Percentiles rank a stretch among this genome's conserved stretches.
Conservation (phyloP, 2,888 invertebrate species). For the Aleiodes testaceus region DNA sequence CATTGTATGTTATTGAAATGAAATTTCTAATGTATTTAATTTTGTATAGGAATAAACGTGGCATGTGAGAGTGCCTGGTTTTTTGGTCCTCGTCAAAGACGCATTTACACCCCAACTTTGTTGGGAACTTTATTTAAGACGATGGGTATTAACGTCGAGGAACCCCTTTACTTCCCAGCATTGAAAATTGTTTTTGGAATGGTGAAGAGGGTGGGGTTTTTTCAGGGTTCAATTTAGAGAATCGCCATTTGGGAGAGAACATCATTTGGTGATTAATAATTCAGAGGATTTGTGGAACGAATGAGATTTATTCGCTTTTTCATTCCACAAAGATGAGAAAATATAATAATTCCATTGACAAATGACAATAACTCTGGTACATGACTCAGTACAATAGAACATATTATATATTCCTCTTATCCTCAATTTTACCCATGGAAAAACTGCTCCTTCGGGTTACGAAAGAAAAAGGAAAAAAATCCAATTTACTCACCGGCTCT, state of each 20-base stretch:
- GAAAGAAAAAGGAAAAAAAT: conserved; percentile 14
- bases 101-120: conserved; percentile 58
- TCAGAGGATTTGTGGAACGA: no score
- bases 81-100: conserved; percentile 59
- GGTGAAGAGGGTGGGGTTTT: no score
- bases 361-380: not conserved
- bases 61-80: conserved; percentile 52
- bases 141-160: conserved; percentile 19
- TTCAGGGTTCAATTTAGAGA: no score
- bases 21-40: conserved; percentile 67
- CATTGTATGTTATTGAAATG: conserved; percentile 68
- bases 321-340: not conserved
- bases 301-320: not conserved
- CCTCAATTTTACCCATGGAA: conserved; percentile 23
- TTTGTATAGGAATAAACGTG: conserved; percentile 53
- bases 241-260: no score
- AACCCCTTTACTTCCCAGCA: conserved; percentile 27
- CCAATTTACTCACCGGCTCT: conserved; percentile 26
- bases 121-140: conserved; percentile 43
- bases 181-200: no score
- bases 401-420: conserved; percentile 28
- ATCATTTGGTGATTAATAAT: no score
- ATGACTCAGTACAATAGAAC: conserved; percentile 25
- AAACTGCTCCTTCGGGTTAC: not conserved
- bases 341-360: conserved; percentile 7